A percentile compares a stretch with the other conserved stretches of the same genome.
Evolutionary conservation across 1,140 invertebrate genomes (phyloP).

Genomic region (Ceratina japonica): DNA sequence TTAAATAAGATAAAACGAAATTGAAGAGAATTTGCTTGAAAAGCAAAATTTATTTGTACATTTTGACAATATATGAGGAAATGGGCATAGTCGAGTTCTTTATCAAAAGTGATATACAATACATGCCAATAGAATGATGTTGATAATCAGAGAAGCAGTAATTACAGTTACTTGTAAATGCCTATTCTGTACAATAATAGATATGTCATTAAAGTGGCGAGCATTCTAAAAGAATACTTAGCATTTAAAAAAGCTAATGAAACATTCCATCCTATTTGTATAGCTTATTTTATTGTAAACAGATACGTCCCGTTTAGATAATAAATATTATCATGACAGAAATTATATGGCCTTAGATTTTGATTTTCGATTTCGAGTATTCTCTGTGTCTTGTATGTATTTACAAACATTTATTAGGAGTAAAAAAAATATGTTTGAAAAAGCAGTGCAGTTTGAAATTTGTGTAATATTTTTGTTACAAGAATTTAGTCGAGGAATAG

Average conservation of each 20-base stretch:
- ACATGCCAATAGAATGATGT: slow-evolving; percentile 12
- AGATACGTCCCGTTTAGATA: slow-evolving; percentile 64
- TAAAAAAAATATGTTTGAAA: not conserved
- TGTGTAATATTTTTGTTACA: slow-evolving; percentile 9
- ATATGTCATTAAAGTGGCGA: slow-evolving; percentile 53
- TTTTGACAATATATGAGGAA: slow-evolving; percentile 46
- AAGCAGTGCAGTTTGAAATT: slow-evolving; percentile 20
- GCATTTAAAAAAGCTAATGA: slow-evolving; percentile 50
- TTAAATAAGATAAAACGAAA: slow-evolving; percentile 37
- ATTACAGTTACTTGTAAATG: slow-evolving; percentile 47
- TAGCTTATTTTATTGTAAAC: slow-evolving; percentile 66
- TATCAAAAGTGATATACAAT: slow-evolving; percentile 41
- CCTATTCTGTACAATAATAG: slow-evolving; percentile 59
- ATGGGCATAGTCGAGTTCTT: slow-evolving; percentile 27
- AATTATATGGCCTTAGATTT: slow-evolving; percentile 66
- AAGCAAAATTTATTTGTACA: slow-evolving; percentile 42
- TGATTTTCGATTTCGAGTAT: slow-evolving; percentile 44
- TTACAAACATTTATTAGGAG: slow-evolving; percentile 31
- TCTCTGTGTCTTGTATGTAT: slow-evolving; percentile 29
- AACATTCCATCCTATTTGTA: slow-evolving; percentile 68
- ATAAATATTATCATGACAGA: slow-evolving; percentile 59
- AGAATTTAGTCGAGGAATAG: slow-evolving; percentile 4
- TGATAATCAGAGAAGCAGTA: slow-evolving; percentile 30
- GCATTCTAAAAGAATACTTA: slow-evolving; percentile 48
- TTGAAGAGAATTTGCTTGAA: slow-evolving; percentile 32